Evolutionary conservation across 1,140 invertebrate species (phyloP).

Genomic region (Odontomachus brunneus): DNA sequence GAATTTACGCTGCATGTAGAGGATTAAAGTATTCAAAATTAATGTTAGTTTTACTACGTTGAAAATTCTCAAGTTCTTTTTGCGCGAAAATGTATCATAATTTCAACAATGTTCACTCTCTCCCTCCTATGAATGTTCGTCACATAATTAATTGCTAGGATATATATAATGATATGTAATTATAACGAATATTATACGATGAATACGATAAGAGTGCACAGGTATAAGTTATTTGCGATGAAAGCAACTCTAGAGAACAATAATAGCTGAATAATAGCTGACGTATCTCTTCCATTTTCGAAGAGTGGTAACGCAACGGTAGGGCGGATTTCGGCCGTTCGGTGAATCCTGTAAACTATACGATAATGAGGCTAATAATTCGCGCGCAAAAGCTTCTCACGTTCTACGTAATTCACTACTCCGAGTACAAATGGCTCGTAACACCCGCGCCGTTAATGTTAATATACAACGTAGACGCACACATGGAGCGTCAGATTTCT

Average conservation of each 20-base stretch:
- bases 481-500: slow-evolving; percentile 78
- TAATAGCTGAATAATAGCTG: slow-evolving; percentile 10
- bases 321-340: slow-evolving; percentile 33
- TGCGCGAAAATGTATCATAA: not conserved
- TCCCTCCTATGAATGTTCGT: not conserved
- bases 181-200: no score
- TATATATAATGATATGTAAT: no score
- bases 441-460: slow-evolving; percentile 76
- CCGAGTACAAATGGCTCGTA: slow-evolving; percentile 77
- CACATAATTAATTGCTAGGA: not conserved
- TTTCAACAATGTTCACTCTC: not conserved
- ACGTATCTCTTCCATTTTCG: not conserved
- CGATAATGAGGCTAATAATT: slow-evolving; percentile 80
- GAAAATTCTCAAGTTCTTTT: no score
- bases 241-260: not conserved
- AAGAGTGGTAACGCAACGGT: slow-evolving; percentile 22
- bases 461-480: slow-evolving; percentile 75
- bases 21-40: no score
- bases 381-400: slow-evolving; percentile 76
- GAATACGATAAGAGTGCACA: no score
- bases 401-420: slow-evolving; percentile 79
- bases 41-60: no score
- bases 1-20: not conserved
- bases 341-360: slow-evolving; percentile 64
- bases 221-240: not conserved